Conservation (phyloP, 2,113 vertebrate species). For the Otus sunia region DNA sequence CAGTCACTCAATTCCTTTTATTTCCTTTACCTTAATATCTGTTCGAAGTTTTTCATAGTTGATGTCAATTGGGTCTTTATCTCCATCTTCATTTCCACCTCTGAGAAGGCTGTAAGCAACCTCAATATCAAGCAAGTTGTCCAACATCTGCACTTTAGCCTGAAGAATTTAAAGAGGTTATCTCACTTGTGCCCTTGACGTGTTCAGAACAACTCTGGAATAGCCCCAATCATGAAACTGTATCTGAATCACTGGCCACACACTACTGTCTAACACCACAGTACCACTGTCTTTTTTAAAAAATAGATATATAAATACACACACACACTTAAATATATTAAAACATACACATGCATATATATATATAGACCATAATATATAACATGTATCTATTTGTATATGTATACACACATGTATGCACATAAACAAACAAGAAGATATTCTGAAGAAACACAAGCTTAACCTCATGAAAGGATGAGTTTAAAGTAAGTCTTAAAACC, state of each 20-base stretch:
- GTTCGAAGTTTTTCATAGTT: conserved; percentile 98
- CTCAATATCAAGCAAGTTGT: conserved; percentile 97
- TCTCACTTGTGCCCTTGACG: neutral
- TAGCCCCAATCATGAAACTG: neutral
- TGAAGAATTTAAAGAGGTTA: conserved; percentile 47
- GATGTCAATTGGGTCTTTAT: conserved; percentile 93
- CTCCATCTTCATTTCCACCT: conserved; percentile 89
- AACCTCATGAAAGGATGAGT: neutral
- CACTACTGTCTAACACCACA: neutral
- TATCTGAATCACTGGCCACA: neutral
- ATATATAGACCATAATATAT: neutral
- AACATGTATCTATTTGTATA: neutral
- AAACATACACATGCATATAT: neutral
- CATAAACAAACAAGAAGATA: neutral
- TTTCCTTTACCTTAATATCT: conserved; percentile 85
- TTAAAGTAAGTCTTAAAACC: neutral
- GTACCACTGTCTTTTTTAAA: neutral
- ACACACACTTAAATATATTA: neutral
- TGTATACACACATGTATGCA: neutral
- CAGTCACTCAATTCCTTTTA: neutral
- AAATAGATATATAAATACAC: neutral
- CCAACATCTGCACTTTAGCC: conserved; percentile 97
- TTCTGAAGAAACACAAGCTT: neutral
- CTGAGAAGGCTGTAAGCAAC: conserved; percentile 96
- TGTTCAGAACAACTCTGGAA: neutral